phyloP scores from a whole-genome alignment of 1,140 invertebrate genomes.

The Megalonaias nervosa region DNA sequence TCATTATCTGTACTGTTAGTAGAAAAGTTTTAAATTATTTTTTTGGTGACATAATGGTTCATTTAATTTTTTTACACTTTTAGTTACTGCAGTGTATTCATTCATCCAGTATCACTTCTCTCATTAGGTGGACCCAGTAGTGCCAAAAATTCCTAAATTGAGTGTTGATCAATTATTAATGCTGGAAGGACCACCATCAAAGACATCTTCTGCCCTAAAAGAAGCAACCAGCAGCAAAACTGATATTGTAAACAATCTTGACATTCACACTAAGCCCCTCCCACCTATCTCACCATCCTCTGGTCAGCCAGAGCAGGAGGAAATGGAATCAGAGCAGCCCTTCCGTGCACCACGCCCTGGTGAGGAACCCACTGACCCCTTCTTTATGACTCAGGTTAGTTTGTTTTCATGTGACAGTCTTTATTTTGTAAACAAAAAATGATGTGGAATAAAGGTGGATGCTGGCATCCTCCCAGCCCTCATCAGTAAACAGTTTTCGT shows the following conservation, averaged over 20 bases:
- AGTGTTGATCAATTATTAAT: conserved; percentile 59
- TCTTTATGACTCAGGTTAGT: conserved; percentile 69
- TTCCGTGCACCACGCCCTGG: conserved; percentile 12
- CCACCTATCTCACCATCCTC: conserved; percentile 37
- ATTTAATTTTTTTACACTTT: conserved; percentile 2
- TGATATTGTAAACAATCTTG: conserved; percentile 13
- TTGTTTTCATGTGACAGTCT: not conserved
- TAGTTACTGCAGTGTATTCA: not conserved
- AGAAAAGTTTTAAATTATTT: not conserved
- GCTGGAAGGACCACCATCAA: conserved; percentile 48
- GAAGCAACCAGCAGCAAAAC: not conserved
- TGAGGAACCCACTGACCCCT: conserved; percentile 47
- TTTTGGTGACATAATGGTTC: not conserved
- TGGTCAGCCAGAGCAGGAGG: conserved; percentile 16
- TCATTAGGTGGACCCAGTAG: conserved; percentile 51
- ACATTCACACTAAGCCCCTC: conserved; percentile 32
- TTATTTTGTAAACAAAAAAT: not conserved
- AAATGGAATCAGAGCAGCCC: conserved; percentile 19
- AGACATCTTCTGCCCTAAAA: conserved; percentile 14
- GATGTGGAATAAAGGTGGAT: not conserved
- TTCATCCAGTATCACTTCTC: not conserved
- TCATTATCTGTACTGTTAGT: not conserved
- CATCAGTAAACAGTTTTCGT: not conserved
- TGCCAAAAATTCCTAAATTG: conserved; percentile 64
- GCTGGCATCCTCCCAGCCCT: not conserved